These are phyloP conservation scores for Erebia aethiops DNA, from an alignment of 2,888 invertebrate species.

Conservation along the genomic window DNA sequence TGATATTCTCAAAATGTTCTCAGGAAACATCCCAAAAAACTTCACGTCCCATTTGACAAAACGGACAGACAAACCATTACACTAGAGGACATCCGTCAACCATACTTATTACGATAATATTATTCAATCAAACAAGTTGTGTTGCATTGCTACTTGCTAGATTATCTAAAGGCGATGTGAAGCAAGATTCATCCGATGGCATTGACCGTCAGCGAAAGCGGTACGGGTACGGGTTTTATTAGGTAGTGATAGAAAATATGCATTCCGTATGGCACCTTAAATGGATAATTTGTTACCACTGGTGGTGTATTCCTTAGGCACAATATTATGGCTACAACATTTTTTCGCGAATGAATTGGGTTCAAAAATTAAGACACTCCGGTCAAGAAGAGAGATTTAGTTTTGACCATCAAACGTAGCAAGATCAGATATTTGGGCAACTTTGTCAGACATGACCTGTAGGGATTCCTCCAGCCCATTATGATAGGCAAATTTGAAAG, in stretches of 20 bases:
- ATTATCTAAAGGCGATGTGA: constrained; percentile 36
- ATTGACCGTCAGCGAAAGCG: constrained; percentile 72
- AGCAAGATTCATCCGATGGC: constrained; percentile 57
- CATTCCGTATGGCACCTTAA: not conserved
- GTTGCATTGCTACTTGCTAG: constrained; percentile 36
- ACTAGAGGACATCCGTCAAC: constrained; percentile 18
- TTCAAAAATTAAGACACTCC: too few relatives aligned
- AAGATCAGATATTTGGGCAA: too few relatives aligned
- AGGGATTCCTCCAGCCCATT: too few relatives aligned
- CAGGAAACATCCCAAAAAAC: constrained; percentile 6
- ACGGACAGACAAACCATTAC: constrained; percentile 16
- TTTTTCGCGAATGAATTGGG: too few relatives aligned
- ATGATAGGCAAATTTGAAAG: too few relatives aligned
- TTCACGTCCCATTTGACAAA: constrained; percentile 15
- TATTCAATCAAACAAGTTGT: constrained; percentile 39
- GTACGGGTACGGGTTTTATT: constrained; percentile 29
- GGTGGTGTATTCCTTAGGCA: not conserved
- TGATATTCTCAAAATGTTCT: constrained; percentile 11
- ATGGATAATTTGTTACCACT: not conserved
- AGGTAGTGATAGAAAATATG: constrained; percentile 22
- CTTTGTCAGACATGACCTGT: too few relatives aligned
- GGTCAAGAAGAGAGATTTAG: too few relatives aligned
- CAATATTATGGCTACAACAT: not conserved
- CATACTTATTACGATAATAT: constrained; percentile 26
- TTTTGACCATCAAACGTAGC: too few relatives aligned